phyloP scores from a whole-genome alignment of 2,797 vertebrate genomes.

The Anabas testudineus region DNA sequence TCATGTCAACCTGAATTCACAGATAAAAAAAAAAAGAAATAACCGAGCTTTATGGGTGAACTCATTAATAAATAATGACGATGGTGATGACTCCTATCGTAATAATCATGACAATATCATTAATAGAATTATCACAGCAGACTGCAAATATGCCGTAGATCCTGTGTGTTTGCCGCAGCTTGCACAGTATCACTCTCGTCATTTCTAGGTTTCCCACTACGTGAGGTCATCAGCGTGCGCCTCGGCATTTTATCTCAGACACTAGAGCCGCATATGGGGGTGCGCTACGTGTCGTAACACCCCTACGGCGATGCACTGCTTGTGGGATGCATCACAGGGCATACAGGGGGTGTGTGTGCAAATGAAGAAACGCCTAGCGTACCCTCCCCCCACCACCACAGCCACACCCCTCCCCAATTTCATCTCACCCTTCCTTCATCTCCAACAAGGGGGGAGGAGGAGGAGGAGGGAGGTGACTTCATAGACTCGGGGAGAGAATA shows the following conservation, averaged over 20 bases:
- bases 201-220: conserved; percentile 56
- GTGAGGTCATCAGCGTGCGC: conserved; percentile 75
- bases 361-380: conserved; percentile 55
- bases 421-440: conserved; percentile 37
- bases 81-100: conserved; percentile 78
- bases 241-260: conserved; percentile 55
- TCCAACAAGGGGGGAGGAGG: conserved; percentile 42
- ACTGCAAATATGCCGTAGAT: conserved; percentile 67
- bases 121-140: conserved; percentile 76
- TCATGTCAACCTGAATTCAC: conserved; percentile 91
- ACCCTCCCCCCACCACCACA: conserved; percentile 10
- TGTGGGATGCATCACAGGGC: conserved; percentile 59
- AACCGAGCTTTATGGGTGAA: conserved; percentile 81
- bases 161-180: conserved; percentile 70
- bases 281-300: conserved; percentile 26
- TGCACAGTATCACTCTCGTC: conserved; percentile 69
- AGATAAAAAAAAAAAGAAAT: conserved; percentile 78
- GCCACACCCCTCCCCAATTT: conserved; percentile 34
- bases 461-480: conserved; percentile 56
- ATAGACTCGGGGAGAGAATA: conserved; percentile 43
- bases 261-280: conserved; percentile 35
- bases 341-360: conserved; percentile 35
- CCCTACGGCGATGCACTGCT: conserved; percentile 60
- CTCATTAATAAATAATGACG: conserved; percentile 87
- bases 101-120: conserved; percentile 73